Evolutionary conservation across 2,113 vertebrate species (phyloP).

Genomic region (Ammodramus savannarum): DNA sequence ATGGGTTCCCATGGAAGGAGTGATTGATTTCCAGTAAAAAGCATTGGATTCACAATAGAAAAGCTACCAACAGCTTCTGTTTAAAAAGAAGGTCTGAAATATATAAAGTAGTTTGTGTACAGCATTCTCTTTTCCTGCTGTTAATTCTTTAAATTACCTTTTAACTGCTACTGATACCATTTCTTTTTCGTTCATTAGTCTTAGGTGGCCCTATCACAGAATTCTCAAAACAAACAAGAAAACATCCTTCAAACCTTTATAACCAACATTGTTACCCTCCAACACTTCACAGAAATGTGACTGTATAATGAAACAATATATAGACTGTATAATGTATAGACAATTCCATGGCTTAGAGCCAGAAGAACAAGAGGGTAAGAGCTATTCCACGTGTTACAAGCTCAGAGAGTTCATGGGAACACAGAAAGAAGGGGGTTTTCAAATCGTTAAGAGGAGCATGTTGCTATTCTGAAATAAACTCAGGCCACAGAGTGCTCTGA

Average conservation of each 20-base stretch:
- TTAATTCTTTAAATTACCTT: not conserved
- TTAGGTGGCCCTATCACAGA: not conserved
- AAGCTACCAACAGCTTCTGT: not conserved
- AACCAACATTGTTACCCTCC: not conserved
- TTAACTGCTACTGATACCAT: not conserved
- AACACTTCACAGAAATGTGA: not conserved
- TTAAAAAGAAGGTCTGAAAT: not conserved
- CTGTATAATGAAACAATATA: not conserved
- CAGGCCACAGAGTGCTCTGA: not conserved
- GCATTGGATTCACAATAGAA: not conserved
- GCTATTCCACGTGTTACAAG: not conserved
- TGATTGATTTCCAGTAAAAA: constrained; percentile 18
- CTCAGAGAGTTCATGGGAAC: not conserved
- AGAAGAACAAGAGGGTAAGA: not conserved
- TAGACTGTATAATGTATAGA: not conserved
- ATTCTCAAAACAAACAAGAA: not conserved
- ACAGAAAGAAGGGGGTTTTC: accelerated
- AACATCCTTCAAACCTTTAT: not conserved
- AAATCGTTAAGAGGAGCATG: not conserved
- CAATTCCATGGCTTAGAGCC: not conserved
- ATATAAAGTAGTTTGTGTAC: not conserved
- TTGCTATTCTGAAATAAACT: not conserved
- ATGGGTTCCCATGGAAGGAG: not conserved
- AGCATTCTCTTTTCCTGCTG: not conserved
- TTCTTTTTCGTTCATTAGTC: not conserved